phyloP scores from a whole-genome alignment of 2,797 vertebrate species.

The Erethizon dorsatum region DNA sequence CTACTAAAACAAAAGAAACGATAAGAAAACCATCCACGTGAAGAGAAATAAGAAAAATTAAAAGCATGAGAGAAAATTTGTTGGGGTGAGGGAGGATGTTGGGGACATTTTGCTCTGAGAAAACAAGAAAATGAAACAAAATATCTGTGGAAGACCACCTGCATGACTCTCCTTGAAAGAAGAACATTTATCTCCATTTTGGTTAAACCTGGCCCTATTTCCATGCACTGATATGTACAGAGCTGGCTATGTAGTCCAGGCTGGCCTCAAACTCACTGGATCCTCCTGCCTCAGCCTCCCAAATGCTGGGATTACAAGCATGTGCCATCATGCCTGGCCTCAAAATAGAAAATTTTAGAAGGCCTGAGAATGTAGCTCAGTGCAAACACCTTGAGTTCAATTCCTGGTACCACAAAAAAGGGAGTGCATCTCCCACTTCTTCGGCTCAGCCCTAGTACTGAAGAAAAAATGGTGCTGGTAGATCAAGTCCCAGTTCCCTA shows the following conservation, averaged over 20 bases:
- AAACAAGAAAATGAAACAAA: slow-evolving; percentile 49
- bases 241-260: neutral
- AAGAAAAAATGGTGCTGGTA: neutral
- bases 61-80: neutral
- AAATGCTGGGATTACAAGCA: neutral
- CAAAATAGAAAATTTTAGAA: neutral
- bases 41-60: slow-evolving; percentile 33
- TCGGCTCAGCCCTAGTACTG: neutral
- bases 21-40: neutral
- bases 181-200: no score
- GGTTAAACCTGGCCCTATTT: no score
- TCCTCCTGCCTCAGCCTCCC: neutral
- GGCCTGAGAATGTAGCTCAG: neutral
- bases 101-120: neutral
- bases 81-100: neutral
- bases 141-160: neutral
- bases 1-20: slow-evolving; percentile 28
- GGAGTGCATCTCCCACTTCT: neutral
- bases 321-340: neutral
- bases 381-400: neutral
- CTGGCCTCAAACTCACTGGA: neutral
- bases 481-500: neutral
- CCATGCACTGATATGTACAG: no score
- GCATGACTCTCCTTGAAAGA: no score
- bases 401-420: neutral